phyloP scores from a whole-genome alignment of 1,140 invertebrate genomes.

The Drosophila repleta region DNA sequence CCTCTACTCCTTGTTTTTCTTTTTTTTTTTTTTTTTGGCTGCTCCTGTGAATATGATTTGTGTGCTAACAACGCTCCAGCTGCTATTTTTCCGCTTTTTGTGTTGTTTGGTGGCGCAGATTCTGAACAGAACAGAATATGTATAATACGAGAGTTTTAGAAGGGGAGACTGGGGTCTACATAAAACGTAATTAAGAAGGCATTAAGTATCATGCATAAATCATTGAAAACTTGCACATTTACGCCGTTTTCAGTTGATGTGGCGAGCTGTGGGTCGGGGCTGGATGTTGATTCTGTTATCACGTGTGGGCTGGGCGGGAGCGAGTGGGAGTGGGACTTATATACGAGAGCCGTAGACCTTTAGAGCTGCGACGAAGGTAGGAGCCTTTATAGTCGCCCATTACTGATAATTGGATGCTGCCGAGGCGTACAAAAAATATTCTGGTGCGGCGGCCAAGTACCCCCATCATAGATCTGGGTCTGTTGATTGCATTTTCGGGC shows the following conservation, averaged over 20 bases:
- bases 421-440: constrained; percentile 5
- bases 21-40: constrained; percentile 1
- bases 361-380: constrained; percentile 6
- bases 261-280: background rate
- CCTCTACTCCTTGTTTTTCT: background rate
- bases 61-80: constrained; percentile 37
- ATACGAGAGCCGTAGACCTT: background rate
- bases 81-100: background rate
- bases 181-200: constrained; percentile 80
- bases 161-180: constrained; percentile 34
- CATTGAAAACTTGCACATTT: constrained; percentile 62
- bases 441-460: constrained; percentile 30
- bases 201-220: constrained; percentile 79
- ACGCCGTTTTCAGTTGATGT: background rate
- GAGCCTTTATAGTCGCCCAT: constrained; percentile 23
- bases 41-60: constrained; percentile 62
- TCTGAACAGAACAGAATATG: constrained; percentile 60
- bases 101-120: constrained; percentile 37
- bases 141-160: constrained; percentile 39
- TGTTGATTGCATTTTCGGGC: constrained; percentile 68
- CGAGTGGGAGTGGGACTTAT: background rate
- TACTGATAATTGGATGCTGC: constrained; percentile 33
- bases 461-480: constrained; percentile 66
- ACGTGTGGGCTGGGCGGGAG: constrained; percentile 5
- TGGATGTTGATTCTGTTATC: background rate